Percentiles rank a stretch among this genome's conserved stretches.
Evolutionary conservation across 2,888 invertebrate species (phyloP).

Genomic region (Drosophila pegasa): DNA sequence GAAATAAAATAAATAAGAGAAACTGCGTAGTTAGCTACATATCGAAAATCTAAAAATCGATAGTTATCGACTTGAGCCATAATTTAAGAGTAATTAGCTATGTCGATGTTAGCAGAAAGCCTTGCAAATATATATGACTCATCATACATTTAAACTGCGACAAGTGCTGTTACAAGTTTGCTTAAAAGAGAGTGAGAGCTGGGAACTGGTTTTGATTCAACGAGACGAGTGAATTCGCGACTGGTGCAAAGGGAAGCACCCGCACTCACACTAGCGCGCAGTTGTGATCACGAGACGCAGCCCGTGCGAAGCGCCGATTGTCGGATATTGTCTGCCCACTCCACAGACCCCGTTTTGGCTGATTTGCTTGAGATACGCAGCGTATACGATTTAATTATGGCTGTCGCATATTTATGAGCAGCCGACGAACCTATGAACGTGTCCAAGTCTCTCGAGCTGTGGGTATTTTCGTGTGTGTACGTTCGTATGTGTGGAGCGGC

Average conservation of each 20-base stretch:
- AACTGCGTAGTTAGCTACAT: too few species aligned
- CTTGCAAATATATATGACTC: background rate
- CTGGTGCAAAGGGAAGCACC: conserved; percentile 69
- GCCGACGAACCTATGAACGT: conserved; percentile 41
- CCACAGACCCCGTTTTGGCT: background rate
- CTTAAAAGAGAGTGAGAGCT: conserved; percentile 13
- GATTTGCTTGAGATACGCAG: conserved; percentile 8
- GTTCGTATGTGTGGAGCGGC: conserved; percentile 39
- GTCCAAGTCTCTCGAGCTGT: conserved; percentile 30
- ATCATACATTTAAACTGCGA: background rate
- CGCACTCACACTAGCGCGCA: conserved; percentile 14
- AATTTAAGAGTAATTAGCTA: background rate
- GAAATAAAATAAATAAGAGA: too few species aligned
- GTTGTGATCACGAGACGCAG: conserved; percentile 68
- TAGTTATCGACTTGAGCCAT: background rate
- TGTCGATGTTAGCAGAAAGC: background rate
- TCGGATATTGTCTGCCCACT: conserved; percentile 29
- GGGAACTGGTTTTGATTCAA: conserved; percentile 31
- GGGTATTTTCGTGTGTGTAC: conserved; percentile 13
- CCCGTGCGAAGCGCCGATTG: conserved; percentile 65
- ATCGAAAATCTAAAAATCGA: background rate
- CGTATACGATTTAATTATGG: conserved; percentile 53
- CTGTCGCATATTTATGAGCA: conserved; percentile 63
- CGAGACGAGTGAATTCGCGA: conserved; percentile 42
- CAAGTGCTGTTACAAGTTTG: background rate